A percentile compares a stretch with the other conserved stretches of the same genome.
These are phyloP conservation scores for Eremobia ochroleuca DNA, from an alignment of 2,888 invertebrate species.

Conservation along the genomic window DNA sequence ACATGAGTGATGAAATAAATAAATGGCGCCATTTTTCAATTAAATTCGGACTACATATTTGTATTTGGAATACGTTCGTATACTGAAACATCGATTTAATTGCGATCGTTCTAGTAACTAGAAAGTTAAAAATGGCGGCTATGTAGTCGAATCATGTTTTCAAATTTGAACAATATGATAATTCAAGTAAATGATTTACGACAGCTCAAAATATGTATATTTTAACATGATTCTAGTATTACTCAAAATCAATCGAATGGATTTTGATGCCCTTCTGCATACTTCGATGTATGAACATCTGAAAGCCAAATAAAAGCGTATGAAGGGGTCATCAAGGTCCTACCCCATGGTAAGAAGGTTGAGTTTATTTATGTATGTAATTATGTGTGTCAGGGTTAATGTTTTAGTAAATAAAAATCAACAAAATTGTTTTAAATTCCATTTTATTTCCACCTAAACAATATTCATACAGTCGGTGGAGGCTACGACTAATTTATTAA, in stretches of 20 bases:
- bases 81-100: neutral
- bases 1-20: neutral
- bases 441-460: conserved; percentile 78
- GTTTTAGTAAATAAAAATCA: conserved; percentile 49
- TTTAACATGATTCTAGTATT: neutral
- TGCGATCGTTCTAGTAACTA: neutral
- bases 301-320: no score
- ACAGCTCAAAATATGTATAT: neutral
- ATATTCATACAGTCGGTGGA: conserved; percentile 77
- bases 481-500: conserved; percentile 73
- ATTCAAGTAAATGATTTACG: neutral
- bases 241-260: neutral
- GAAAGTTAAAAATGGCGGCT: no score
- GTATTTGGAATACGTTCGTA: neutral
- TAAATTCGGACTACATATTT: neutral
- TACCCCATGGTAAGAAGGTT: no score
- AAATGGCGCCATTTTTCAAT: neutral
- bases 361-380: neutral
- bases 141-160: neutral
- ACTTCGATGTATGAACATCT: neutral
- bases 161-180: neutral
- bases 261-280: neutral
- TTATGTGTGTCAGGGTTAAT: neutral
- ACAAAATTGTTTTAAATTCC: conserved; percentile 67
- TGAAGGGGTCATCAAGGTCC: no score